Evolutionary conservation across 2,888 invertebrate species (phyloP), one percentile per base, ranked within the genome.

Genomic region (Drosophila anomalata): DNA sequence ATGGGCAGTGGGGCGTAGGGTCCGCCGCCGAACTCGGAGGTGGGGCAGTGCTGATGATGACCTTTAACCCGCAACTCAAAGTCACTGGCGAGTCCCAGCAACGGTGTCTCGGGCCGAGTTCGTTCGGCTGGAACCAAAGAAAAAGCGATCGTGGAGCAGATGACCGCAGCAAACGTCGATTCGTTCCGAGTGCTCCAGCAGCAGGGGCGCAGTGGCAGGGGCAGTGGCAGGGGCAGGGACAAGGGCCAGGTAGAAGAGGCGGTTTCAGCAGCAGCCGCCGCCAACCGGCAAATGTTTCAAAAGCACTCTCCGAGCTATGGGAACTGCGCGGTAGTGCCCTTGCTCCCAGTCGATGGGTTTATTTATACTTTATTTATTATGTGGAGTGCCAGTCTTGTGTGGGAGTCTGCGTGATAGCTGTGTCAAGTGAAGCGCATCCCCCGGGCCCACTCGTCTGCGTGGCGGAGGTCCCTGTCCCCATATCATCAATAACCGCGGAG

Each of bases 151-250:
- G 80, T 79, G 57, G 73, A 75, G 78, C 90, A 90, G 90, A 90
- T 90, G 90, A 90, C 90, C 90, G 89, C 88, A 89, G 76, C 90
- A 89, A 90, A 89, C 79, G 83, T 82, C 86, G 80, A 90, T 90
- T 90, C 87, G 90, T 90, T 89, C 86, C 89, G 79, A 85, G 80
- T 89, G 79, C 82, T 89, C 81, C 83, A 87, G 82, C 26, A 9
- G 56, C 39, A 33, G 48, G 41, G 26, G 41, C 31, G 26, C 7
- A 12, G 29, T 9, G 48, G 33, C 42, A 52, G 41, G 44, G 51
- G 47, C 44, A n/a, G n/a, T n/a, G n/a, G n/a, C n/a, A 36, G 24
- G 59, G 60, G 52, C 73, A 59, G 57, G 11, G 36, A 70, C 58
- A 42, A 59, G 57, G 11, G 36, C 69, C 58, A 42, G 20, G 41